phyloP scores from a whole-genome alignment of 64 coral and sea anemone genomes.

The Stichodactyla mertensii region DNA sequence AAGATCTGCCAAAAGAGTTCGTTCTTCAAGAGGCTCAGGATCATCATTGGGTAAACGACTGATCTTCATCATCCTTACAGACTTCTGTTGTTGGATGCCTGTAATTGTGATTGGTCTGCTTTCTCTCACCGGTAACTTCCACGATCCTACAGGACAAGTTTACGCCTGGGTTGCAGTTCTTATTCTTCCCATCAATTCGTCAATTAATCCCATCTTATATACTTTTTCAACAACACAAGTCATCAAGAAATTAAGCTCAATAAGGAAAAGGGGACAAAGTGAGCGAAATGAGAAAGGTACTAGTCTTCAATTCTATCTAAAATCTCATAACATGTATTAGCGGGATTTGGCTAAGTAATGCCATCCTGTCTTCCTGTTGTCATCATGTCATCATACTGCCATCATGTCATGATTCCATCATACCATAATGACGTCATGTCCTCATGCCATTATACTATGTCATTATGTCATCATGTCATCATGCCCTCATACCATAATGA shows the following conservation, averaged over 20 bases:
- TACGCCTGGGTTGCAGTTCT: constrained; percentile 40
- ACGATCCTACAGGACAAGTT: constrained; percentile 22
- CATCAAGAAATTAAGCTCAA: neutral
- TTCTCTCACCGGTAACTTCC: constrained; percentile 40
- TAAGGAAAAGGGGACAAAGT: neutral
- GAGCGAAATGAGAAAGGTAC: too few relatives aligned
- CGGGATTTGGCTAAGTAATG: too few relatives aligned
- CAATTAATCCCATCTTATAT: constrained; percentile 28
- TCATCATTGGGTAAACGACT: constrained; percentile 15
- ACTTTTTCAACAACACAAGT: constrained; percentile 30
- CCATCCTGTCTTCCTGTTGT: too few relatives aligned
- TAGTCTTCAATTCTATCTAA: too few relatives aligned
- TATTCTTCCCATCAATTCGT: constrained; percentile 14
- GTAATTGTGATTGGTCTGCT: neutral
- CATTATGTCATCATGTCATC: too few relatives aligned
- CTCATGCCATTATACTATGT: too few relatives aligned
- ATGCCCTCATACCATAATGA: too few relatives aligned
- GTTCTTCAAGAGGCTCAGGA: neutral
- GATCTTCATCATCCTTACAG: constrained; percentile 41
- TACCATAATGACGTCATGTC: too few relatives aligned
- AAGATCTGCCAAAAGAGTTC: neutral
- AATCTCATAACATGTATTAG: too few relatives aligned
- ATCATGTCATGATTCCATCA: too few relatives aligned
- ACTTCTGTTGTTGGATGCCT: too few relatives aligned
- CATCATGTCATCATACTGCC: too few relatives aligned